Base-by-base conservation (phyloP, 1,140 invertebrate species). In the Phthorimaea operculella region DNA sequence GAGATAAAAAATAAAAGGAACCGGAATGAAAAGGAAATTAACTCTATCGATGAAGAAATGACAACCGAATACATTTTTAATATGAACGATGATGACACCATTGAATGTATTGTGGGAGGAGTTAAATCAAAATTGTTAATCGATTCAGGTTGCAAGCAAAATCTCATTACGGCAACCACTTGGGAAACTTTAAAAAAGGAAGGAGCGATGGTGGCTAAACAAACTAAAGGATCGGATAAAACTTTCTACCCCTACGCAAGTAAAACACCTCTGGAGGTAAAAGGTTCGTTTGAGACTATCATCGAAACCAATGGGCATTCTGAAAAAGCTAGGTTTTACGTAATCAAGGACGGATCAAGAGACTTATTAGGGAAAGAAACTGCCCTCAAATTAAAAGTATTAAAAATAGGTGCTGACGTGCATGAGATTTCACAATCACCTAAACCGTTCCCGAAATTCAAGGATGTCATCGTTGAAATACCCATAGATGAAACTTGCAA, bases 381-480 rank as follows among this genome's bases (percentile, higher is more conserved):
- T 9, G 64, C 68, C 0, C 51, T 57, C 0, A 10, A 3, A 1
- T 33, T 71, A 1, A 59, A 58, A 9, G 65, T 74, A 2, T 33
- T 73, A 10, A 62, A 52, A 57, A 6, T 74, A 39, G 62, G 63
- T 33, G 11, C 63, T 61, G 57, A 17, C 50, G 50, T 60, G 42
- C 36, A 70, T 72, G 7, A 61, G 64, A 39, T 39, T 10, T 11
- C 5, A n/a, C 34, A 52, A 42, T 10, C 16, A 47, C 8, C 21
- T 42, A 42, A 62, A 51, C 49, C 49, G 42, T 77, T 76, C 60
- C 71, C 72, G 3, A 79, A 74, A 58, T 64, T 78, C 49, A 74
- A 75, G 58, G 58, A 64, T 53, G 57, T 76, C 39, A 0, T 60
- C 6, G 54, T 84, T 1, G 48, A 75, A 48, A 61, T 82, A 16